phyloP scores from a whole-genome alignment of 2,888 invertebrate genomes.

The Omphaloscelis lunosa region DNA sequence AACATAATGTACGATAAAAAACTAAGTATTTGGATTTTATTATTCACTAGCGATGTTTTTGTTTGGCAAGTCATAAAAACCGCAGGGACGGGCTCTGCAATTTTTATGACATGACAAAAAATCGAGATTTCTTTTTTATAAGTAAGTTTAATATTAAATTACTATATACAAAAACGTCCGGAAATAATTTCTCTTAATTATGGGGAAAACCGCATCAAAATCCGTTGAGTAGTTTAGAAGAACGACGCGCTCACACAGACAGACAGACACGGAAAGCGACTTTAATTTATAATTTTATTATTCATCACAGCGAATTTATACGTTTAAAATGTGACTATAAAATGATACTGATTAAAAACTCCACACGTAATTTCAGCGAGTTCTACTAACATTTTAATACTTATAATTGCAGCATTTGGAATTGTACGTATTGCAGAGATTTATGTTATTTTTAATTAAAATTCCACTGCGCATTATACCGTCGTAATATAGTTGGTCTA shows the following conservation, averaged over 20 bases:
- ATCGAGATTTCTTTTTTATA: too few relatives aligned
- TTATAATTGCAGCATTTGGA: conserved; percentile 10
- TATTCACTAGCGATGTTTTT: conserved; percentile 31
- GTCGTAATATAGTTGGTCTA: conserved; percentile 23
- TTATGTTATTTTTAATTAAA: conserved; percentile 52
- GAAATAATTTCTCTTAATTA: too few relatives aligned
- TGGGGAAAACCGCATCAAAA: too few relatives aligned
- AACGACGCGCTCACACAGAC: too few relatives aligned
- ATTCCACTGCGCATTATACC: conserved; percentile 33
- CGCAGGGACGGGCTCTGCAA: too few relatives aligned
- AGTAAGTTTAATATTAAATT: too few relatives aligned
- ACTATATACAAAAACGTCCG: too few relatives aligned
- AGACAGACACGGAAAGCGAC: too few relatives aligned
- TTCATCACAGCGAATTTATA: conserved; percentile 36
- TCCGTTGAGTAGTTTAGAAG: too few relatives aligned
- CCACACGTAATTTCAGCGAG: conserved; percentile 1
- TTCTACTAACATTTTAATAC: conserved; percentile 9
- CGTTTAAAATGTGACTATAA: conserved; percentile 11
- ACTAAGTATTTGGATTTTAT: neutral
- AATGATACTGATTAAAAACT: neutral
- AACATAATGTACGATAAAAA: conserved; percentile 23
- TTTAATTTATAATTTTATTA: conserved; percentile 15
- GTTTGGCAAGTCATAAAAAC: too few relatives aligned
- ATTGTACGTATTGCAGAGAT: conserved; percentile 13
- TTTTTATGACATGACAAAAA: too few relatives aligned